phyloP scores from a whole-genome alignment of 2,888 invertebrate species.

The Leucoma salicis region DNA sequence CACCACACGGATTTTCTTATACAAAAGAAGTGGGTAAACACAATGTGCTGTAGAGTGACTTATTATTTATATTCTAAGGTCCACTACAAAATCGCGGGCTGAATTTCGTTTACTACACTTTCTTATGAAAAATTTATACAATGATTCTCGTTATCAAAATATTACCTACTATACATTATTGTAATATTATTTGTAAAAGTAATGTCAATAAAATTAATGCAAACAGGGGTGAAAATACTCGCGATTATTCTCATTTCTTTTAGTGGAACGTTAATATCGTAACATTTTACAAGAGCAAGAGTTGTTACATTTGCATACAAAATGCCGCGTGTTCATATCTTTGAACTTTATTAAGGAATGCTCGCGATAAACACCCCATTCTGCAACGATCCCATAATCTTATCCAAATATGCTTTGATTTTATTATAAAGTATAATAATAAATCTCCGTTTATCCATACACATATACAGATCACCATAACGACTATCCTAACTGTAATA shows the following conservation, averaged over 20 bases:
- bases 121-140: too few species aligned
- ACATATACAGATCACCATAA: too few species aligned
- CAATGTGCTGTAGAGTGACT: too few species aligned
- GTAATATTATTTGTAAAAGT: slow-evolving; percentile 22
- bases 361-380: slow-evolving; percentile 61
- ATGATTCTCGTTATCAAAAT: not conserved
- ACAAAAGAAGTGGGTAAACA: too few species aligned
- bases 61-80: too few species aligned
- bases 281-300: slow-evolving; percentile 69
- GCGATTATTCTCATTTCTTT: slow-evolving; percentile 53
- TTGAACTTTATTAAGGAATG: slow-evolving; percentile 60
- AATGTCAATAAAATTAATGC: slow-evolving; percentile 47
- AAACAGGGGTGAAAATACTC: slow-evolving; percentile 54
- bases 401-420: slow-evolving; percentile 42
- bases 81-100: too few species aligned
- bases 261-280: slow-evolving; percentile 48
- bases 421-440: slow-evolving; percentile 30
- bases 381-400: slow-evolving; percentile 41
- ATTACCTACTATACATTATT: not conserved
- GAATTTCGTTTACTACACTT: too few species aligned
- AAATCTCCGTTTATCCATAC: too few species aligned
- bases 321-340: slow-evolving; percentile 57
- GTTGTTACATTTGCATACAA: slow-evolving; percentile 71
- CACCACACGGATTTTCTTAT: too few species aligned
- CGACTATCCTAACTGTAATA: too few species aligned